Evolutionary conservation across 2,888 invertebrate genomes (phyloP).

Genomic region (Tenodera sinensis): DNA sequence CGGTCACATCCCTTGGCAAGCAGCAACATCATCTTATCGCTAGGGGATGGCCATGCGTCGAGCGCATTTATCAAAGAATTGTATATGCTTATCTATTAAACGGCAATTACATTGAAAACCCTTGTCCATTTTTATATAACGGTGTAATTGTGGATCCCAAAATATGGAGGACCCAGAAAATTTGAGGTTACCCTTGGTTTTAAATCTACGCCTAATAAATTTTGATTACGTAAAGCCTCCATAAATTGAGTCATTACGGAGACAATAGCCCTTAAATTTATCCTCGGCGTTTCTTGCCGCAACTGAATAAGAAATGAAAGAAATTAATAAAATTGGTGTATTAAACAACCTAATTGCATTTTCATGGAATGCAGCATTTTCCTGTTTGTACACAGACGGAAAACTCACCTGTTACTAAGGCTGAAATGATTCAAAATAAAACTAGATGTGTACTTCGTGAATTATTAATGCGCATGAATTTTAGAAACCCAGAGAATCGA

Average conservation of each 20-base stretch:
- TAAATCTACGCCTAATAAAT: background rate
- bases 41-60: too few species aligned
- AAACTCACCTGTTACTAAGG: background rate
- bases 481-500: background rate
- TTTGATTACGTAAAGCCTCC: background rate
- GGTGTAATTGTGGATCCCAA: background rate
- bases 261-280: background rate
- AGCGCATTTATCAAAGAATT: too few species aligned
- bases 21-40: too few species aligned
- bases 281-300: background rate
- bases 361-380: background rate
- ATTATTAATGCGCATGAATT: background rate
- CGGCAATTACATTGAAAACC: background rate
- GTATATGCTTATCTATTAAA: background rate
- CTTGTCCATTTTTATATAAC: background rate
- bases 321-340: background rate
- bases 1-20: too few species aligned
- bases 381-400: background rate
- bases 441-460: background rate
- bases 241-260: background rate
- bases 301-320: background rate
- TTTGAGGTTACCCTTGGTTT: background rate
- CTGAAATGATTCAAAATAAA: too few species aligned
- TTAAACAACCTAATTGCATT: background rate
- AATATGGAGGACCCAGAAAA: background rate